phyloP scores from a whole-genome alignment of 2,888 invertebrate species.

The Drosophila acutilabella region DNA sequence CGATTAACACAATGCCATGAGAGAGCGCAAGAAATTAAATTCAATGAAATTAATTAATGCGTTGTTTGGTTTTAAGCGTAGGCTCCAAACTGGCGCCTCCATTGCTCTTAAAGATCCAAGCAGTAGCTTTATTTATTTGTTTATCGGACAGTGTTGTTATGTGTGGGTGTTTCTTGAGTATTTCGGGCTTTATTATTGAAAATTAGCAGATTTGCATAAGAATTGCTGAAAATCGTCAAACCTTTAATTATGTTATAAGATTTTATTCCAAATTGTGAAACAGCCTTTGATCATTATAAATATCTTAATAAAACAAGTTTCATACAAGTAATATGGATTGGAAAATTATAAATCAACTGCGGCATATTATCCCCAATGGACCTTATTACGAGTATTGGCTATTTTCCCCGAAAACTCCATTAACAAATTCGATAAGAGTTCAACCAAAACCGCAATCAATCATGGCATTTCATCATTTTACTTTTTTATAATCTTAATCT shows the following conservation, averaged over 20 bases:
- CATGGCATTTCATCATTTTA: slow-evolving; percentile 30
- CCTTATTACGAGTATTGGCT: no score
- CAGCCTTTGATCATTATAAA: no score
- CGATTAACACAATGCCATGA: slow-evolving; percentile 22
- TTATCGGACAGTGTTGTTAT: background rate
- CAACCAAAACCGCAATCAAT: background rate
- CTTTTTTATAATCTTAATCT: slow-evolving; percentile 17
- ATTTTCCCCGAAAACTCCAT: background rate
- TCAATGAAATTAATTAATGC: slow-evolving; percentile 77
- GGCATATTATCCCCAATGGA: no score
- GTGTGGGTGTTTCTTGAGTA: slow-evolving; percentile 33
- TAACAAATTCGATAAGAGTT: background rate
- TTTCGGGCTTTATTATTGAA: slow-evolving; percentile 31
- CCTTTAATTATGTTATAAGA: background rate
- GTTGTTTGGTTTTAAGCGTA: slow-evolving; percentile 51
- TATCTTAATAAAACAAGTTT: no score
- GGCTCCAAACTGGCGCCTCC: slow-evolving; percentile 51
- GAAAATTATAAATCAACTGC: no score
- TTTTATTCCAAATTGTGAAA: background rate
- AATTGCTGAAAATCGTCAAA: background rate
- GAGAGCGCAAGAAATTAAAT: slow-evolving; percentile 58
- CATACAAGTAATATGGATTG: no score
- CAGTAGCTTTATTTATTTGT: slow-evolving; percentile 40
- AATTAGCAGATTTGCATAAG: slow-evolving; percentile 17
- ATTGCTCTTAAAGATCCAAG: slow-evolving; percentile 18